Evolutionary conservation across 2,797 vertebrate genomes (phyloP), one percentile per base, ranked within the genome.

Genomic region (Aphelocoma californica): DNA sequence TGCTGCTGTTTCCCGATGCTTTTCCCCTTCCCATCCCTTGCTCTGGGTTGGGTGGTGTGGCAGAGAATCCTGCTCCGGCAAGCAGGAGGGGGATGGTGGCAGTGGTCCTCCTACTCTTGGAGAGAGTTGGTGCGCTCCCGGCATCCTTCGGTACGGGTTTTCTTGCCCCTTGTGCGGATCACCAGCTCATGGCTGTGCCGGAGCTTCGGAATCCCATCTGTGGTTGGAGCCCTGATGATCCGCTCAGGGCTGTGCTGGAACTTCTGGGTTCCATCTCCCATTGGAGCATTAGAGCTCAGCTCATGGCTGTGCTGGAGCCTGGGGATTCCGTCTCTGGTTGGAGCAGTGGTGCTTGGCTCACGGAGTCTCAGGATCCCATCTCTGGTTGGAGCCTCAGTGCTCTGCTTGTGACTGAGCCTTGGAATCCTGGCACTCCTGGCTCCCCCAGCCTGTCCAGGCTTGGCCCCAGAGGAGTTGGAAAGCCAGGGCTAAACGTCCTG

Each of bases 101-200:
- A n/a, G 6, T 7, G 18, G 9, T 56, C 18, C 4, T 18, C 8
- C 28, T n/a, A 54, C 60, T 80, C 0, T 0, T 3, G 9, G 45
- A 20, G 48, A 13, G 18, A 11, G 7, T 62, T 2, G 7, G 15
- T 9, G 15, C 14, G 1, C 42, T n/a, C 47, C 23, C 0, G 0
- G 28, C 21, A 3, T 51, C 26, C 18, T 84, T 18, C 0, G 0
- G 21, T 29, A 57, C 20, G 48, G 32, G 2, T 81, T 66, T 71
- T 26, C 26, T 50, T 38, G 48, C 18, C 28, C 18, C 21, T n/a
- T 2, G 9, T 12, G 20, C 6, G 58, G 67, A 66, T 60, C 56
- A 10, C 11, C 6, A 0, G 12, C 61, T 81, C 21, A 0, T 2
- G 64, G 45, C 53, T 25, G 11, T 31, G 25, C 62, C 2, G 7